Percentiles rank a stretch among this genome's conserved stretches.
phyloP scores from a whole-genome alignment of 2,797 vertebrate genomes.

The Trichosurus vulpecula region DNA sequence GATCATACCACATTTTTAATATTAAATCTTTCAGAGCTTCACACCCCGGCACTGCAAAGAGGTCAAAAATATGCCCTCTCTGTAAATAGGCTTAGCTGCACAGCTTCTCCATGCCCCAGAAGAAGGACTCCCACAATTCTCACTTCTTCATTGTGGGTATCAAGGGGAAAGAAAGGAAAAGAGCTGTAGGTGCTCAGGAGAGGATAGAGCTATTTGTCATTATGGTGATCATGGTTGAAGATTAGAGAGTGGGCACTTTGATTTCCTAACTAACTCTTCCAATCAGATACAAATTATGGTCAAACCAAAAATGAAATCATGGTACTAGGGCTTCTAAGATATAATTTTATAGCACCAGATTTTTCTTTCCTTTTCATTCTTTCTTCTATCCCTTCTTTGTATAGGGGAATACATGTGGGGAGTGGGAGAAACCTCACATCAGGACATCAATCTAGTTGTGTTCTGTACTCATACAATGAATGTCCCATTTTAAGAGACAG shows the following conservation, averaged over 20 bases:
- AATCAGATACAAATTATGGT: constrained; percentile 47
- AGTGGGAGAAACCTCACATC: constrained; percentile 55
- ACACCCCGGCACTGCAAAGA: constrained; percentile 74
- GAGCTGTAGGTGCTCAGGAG: constrained; percentile 13
- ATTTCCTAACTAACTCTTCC: constrained; percentile 47
- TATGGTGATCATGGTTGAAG: constrained; percentile 51
- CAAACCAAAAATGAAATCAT: constrained; percentile 64
- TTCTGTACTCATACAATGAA: constrained; percentile 65
- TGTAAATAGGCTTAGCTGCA: constrained; percentile 64
- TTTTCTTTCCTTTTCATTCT: background rate
- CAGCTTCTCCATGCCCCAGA: constrained; percentile 51
- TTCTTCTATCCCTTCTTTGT: constrained; percentile 55
- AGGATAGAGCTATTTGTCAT: constrained; percentile 23
- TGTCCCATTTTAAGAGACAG: constrained; percentile 60
- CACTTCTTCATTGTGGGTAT: constrained; percentile 10
- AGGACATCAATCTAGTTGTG: constrained; percentile 58
- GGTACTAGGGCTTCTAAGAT: constrained; percentile 11
- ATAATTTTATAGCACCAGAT: background rate
- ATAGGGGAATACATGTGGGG: background rate
- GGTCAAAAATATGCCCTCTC: constrained; percentile 60
- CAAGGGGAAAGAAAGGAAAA: constrained; percentile 53
- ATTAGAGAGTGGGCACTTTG: constrained; percentile 13
- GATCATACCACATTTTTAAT: constrained; percentile 73
- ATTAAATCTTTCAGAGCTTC: constrained; percentile 74
- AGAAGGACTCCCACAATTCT: constrained; percentile 54